A percentile compares a stretch with the other conserved stretches of the same genome.
Evolutionary conservation across 2,888 invertebrate species (phyloP).

Genomic region (Melinopterus prodromus): DNA sequence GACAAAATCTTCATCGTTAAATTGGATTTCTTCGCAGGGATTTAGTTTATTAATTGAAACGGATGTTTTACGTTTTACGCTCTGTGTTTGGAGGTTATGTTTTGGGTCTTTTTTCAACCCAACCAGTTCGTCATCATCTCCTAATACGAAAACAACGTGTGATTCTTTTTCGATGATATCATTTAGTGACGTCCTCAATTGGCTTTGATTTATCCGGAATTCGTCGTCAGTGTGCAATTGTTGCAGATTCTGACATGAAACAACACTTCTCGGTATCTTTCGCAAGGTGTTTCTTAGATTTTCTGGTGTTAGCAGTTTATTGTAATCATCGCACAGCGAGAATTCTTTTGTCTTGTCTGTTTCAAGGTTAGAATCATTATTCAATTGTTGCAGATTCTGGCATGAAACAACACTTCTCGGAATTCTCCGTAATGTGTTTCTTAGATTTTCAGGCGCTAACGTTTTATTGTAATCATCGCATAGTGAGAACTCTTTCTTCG

Average conservation of each 20-base stretch:
- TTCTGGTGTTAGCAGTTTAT: constrained; percentile 8
- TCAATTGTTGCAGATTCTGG: not conserved
- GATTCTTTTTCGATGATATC: constrained; percentile 48
- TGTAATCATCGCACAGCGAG: constrained; percentile 10
- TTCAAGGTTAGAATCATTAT: not conserved
- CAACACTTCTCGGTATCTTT: not conserved
- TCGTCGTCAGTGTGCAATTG: not conserved
- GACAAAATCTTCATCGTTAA: constrained; percentile 48
- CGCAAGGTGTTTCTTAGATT: not conserved
- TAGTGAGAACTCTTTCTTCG: constrained; percentile 11
- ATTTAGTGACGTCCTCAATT: constrained; percentile 12
- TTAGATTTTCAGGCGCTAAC: not conserved
- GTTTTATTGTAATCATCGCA: constrained; percentile 17
- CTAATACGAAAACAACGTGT: constrained; percentile 73
- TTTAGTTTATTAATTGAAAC: constrained; percentile 8
- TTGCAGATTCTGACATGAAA: not conserved
- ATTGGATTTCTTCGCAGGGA: constrained; percentile 38
- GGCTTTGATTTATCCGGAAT: not conserved
- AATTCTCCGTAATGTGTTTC: not conserved
- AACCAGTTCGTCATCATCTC: constrained; percentile 74
- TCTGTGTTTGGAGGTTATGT: constrained; percentile 12
- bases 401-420: not conserved
- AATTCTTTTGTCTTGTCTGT: constrained; percentile 22
- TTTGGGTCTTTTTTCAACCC: constrained; percentile 65
- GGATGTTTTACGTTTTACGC: constrained; percentile 14